phyloP scores from a whole-genome alignment of 2,888 invertebrate species.

The Abrostola triplasia region DNA sequence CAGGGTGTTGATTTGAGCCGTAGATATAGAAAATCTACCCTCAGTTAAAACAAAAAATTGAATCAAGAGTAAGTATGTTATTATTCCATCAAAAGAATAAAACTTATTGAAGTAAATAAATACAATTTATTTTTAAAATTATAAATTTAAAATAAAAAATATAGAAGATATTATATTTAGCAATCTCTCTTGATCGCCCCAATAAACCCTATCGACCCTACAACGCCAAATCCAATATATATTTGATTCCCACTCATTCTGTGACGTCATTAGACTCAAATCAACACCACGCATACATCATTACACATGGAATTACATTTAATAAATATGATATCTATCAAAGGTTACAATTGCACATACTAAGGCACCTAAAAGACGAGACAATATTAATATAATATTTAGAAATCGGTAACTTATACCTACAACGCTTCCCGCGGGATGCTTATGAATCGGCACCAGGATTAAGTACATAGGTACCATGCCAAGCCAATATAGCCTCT shows the following conservation, averaged over 20 bases:
- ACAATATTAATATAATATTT: conserved; percentile 49
- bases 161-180: no score
- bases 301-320: conserved; percentile 11
- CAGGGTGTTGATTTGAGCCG: conserved; percentile 9
- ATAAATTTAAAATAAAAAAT: no score
- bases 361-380: conserved; percentile 58
- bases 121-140: no score
- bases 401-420: conserved; percentile 45
- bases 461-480: conserved; percentile 52
- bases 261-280: conserved; percentile 11
- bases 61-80: no score
- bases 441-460: conserved; percentile 36
- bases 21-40: no score
- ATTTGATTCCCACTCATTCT: no score
- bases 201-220: no score
- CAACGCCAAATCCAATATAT: no score
- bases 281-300: conserved; percentile 15
- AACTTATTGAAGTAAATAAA: no score
- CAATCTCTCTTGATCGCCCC: no score
- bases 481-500: conserved; percentile 6
- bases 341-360: conserved; percentile 53
- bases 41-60: no score
- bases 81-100: no score
- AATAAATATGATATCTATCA: conserved; percentile 37
- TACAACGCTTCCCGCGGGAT: conserved; percentile 15